Percentiles rank a stretch among this genome's conserved stretches.
These are phyloP conservation scores for Cephus pygmeus DNA, from an alignment of 2,888 invertebrate species.

Conservation along the genomic window DNA sequence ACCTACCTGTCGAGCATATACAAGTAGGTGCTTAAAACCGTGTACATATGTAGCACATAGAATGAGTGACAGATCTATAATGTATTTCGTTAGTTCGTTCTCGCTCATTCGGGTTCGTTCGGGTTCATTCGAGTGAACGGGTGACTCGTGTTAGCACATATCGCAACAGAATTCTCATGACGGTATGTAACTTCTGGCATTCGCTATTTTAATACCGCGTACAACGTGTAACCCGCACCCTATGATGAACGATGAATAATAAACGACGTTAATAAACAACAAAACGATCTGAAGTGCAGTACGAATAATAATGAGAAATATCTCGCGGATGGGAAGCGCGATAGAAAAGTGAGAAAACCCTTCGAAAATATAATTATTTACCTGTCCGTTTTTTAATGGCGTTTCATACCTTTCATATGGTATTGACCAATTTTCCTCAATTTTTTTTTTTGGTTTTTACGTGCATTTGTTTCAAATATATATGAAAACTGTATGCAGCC, in stretches of 20 bases:
- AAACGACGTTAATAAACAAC: slow-evolving; percentile 54
- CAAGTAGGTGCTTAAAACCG: neutral
- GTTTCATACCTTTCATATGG: neutral
- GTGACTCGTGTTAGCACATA: neutral
- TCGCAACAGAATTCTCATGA: neutral
- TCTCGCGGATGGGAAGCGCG: neutral
- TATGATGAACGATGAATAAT: slow-evolving; percentile 59
- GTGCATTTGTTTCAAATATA: neutral
- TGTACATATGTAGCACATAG: neutral
- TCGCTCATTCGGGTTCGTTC: neutral
- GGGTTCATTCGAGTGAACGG: neutral
- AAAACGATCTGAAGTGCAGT: slow-evolving; percentile 50
- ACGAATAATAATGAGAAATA: slow-evolving; percentile 48
- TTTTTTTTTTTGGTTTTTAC: neutral
- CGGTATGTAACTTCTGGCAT: neutral
- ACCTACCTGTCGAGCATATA: neutral
- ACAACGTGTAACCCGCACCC: slow-evolving; percentile 37
- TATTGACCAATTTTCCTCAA: neutral
- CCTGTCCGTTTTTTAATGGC: neutral
- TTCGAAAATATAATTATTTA: neutral
- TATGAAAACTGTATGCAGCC: neutral
- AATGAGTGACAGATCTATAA: neutral
- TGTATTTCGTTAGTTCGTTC: neutral
- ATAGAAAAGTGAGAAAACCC: neutral
- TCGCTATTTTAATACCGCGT: slow-evolving; percentile 9